Percentiles rank a stretch among this genome's conserved stretches.
Evolutionary conservation across 2,888 invertebrate genomes (phyloP).

Genomic region (Scaptomyza reducta): DNA sequence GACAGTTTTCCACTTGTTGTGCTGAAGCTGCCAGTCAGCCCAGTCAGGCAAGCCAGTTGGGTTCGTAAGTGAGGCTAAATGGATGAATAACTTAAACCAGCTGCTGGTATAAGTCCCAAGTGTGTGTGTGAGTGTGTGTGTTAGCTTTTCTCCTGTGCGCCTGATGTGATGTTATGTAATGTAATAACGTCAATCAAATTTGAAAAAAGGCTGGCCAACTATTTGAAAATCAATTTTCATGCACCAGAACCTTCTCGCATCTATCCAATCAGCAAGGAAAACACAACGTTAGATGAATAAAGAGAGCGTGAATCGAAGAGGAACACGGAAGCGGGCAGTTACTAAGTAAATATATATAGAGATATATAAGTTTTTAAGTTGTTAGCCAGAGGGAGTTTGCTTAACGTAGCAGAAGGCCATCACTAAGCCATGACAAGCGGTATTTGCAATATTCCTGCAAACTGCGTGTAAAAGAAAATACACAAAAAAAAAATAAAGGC

Average conservation of each 20-base stretch:
- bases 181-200: conserved; percentile 78
- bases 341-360: conserved; percentile 31
- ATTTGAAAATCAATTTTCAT: conserved; percentile 75
- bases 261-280: conserved; percentile 3
- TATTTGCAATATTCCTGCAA: conserved; percentile 44
- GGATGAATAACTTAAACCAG: conserved; percentile 78
- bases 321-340: neutral
- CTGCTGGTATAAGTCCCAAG: conserved; percentile 52
- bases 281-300: conserved; percentile 5
- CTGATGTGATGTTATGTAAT: conserved; percentile 78
- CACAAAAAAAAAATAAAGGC: no score
- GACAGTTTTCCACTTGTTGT: conserved; percentile 78
- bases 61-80: conserved; percentile 71
- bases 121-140: conserved; percentile 18
- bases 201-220: conserved; percentile 73
- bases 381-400: conserved; percentile 30
- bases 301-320: neutral
- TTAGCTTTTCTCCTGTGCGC: conserved; percentile 18
- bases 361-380: conserved; percentile 50
- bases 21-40: conserved; percentile 25
- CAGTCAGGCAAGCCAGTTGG: conserved; percentile 24
- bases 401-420: conserved; percentile 57
- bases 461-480: conserved; percentile 7
- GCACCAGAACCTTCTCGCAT: conserved; percentile 16
- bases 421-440: conserved; percentile 47